These are phyloP conservation scores for Melipona bicolor DNA, from an alignment of 2,888 invertebrate genomes.

Conservation along the genomic window DNA sequence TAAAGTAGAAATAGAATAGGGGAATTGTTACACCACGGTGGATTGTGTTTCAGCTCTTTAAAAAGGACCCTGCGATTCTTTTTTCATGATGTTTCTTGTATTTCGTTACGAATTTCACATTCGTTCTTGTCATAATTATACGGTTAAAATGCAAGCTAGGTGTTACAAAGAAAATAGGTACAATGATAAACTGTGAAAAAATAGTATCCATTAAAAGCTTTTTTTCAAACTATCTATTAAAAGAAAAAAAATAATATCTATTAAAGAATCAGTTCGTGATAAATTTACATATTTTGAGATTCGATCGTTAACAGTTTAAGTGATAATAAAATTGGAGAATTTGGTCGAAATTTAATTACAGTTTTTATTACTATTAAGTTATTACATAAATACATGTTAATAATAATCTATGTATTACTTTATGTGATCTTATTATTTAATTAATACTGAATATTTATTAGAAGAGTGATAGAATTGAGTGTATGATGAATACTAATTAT, in stretches of 20 bases:
- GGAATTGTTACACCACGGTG: not conserved
- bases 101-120: not conserved
- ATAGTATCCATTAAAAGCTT: not conserved
- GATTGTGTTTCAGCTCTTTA: not conserved
- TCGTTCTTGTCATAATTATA: not conserved
- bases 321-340: not conserved
- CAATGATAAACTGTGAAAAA: not conserved
- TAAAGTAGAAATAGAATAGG: not conserved
- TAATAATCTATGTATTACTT: no score
- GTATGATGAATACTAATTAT: no score
- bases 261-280: not conserved
- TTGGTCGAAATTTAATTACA: no score
- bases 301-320: not conserved
- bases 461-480: no score
- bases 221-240: not conserved
- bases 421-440: no score
- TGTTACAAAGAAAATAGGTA: not conserved
- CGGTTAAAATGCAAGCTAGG: not conserved
- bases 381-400: no score
- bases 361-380: no score
- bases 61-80: not conserved
- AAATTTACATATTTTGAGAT: not conserved
- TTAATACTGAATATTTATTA: no score
- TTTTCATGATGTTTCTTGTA: not conserved
- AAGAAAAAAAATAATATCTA: not conserved